phyloP scores from a whole-genome alignment of 2,888 invertebrate species.

The Papilio demoleus region DNA sequence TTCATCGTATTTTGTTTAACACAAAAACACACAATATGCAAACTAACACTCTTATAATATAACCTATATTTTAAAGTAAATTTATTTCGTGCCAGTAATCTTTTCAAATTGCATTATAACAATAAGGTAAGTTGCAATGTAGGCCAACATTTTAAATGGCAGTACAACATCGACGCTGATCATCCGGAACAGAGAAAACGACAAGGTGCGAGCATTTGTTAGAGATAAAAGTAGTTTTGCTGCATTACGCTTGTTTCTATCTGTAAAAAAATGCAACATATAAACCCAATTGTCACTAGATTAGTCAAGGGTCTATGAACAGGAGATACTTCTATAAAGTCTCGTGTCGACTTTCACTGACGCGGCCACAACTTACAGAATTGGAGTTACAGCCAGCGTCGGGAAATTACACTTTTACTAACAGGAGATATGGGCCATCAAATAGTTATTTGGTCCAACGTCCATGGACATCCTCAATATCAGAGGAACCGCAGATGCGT shows the following conservation, averaged over 20 bases:
- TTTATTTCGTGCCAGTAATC: neutral
- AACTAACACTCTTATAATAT: neutral
- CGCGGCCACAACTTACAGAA: too few relatives aligned
- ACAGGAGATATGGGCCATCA: too few relatives aligned
- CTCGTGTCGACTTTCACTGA: neutral
- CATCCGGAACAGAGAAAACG: conserved; percentile 35
- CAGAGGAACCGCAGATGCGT: too few relatives aligned
- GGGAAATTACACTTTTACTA: too few relatives aligned
- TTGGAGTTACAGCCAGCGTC: too few relatives aligned
- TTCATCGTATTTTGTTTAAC: too few relatives aligned
- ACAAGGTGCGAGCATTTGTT: conserved; percentile 23
- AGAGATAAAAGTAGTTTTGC: conserved; percentile 20
- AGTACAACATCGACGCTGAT: conserved; percentile 23
- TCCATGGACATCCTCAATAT: too few relatives aligned
- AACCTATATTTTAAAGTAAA: neutral
- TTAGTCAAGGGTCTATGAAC: neutral
- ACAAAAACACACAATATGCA: neutral
- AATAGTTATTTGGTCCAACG: too few relatives aligned
- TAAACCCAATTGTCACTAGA: neutral
- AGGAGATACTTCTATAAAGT: neutral
- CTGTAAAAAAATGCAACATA: conserved; percentile 5
- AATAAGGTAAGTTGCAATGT: conserved; percentile 25
- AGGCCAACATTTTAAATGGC: conserved; percentile 23
- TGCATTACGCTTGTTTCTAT: conserved; percentile 5
- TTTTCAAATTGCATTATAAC: conserved; percentile 35